These are phyloP conservation scores for Dissostichus mawsoni DNA, from an alignment of 2,113 vertebrate species.

Conservation along the genomic window DNA sequence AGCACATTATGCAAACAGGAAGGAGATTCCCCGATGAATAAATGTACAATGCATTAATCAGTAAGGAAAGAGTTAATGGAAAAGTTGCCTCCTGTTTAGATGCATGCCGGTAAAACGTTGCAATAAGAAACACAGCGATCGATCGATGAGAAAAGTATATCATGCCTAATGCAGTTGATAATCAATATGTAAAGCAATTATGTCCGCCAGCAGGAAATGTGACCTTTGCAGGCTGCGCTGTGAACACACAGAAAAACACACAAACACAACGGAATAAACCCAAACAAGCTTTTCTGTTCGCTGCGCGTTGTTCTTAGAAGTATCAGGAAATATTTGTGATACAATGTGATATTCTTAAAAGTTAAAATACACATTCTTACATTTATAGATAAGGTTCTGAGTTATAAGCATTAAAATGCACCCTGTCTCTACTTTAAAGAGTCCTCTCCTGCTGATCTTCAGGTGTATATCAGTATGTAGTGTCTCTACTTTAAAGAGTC, in stretches of 20 bases:
- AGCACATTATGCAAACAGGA: background rate
- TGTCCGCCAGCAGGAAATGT: background rate
- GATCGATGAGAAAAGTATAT: background rate
- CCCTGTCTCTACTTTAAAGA: background rate
- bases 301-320: too few species aligned
- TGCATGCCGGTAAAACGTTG: background rate
- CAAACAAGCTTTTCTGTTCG: too few species aligned
- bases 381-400: background rate
- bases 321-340: too few species aligned
- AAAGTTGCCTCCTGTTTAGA: background rate
- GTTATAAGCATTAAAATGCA: background rate
- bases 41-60: constrained; percentile 33
- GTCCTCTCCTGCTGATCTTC: background rate
- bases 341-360: too few species aligned
- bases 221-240: constrained; percentile 1
- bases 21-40: constrained; percentile 16
- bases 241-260: too few species aligned
- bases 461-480: background rate
- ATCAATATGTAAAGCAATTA: constrained; percentile 14
- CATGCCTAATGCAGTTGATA: constrained; percentile 14
- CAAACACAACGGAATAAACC: too few species aligned
- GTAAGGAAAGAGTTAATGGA: constrained; percentile 44
- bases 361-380: too few species aligned
- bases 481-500: too few species aligned
- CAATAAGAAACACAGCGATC: background rate